Evolutionary conservation across 1,140 invertebrate genomes (phyloP).

Genomic region (Riptortus pedestris): DNA sequence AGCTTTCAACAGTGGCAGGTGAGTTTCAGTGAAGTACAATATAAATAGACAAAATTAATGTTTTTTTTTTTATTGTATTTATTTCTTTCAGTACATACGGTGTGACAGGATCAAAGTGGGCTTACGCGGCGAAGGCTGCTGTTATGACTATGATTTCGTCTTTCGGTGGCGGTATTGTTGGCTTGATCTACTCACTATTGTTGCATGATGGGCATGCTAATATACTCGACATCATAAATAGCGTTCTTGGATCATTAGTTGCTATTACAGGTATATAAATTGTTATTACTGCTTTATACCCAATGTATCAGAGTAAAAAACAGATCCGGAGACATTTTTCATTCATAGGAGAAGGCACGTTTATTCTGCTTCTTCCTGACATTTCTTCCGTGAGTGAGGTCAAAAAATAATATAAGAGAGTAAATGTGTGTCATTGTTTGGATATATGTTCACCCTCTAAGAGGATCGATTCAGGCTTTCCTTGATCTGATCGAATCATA

Average conservation of each 20-base stretch:
- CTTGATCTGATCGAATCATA: no score
- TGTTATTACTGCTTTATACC: neutral
- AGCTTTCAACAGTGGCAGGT: slow-evolving; percentile 78
- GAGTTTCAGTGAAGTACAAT: neutral
- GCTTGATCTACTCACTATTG: slow-evolving; percentile 54
- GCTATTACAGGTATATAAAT: slow-evolving; percentile 63
- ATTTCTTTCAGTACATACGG: slow-evolving; percentile 64
- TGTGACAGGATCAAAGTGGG: slow-evolving; percentile 63
- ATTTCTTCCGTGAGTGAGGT: no score
- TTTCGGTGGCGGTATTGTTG: slow-evolving; percentile 73
- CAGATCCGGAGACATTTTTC: neutral
- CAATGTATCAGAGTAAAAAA: neutral
- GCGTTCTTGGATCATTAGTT: slow-evolving; percentile 75
- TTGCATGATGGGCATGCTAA: slow-evolving; percentile 62
- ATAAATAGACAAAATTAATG: neutral
- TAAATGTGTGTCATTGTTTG: no score
- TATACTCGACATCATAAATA: slow-evolving; percentile 78
- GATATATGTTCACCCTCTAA: no score
- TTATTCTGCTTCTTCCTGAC: no score
- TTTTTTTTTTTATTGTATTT: neutral
- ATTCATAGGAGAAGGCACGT: neutral
- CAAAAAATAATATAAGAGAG: no score
- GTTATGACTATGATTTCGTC: slow-evolving; percentile 81
- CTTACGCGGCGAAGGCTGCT: slow-evolving; percentile 77
- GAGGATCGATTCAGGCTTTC: no score